phyloP scores from a whole-genome alignment of 2,888 invertebrate species.

The Leptothorax acervorum region DNA sequence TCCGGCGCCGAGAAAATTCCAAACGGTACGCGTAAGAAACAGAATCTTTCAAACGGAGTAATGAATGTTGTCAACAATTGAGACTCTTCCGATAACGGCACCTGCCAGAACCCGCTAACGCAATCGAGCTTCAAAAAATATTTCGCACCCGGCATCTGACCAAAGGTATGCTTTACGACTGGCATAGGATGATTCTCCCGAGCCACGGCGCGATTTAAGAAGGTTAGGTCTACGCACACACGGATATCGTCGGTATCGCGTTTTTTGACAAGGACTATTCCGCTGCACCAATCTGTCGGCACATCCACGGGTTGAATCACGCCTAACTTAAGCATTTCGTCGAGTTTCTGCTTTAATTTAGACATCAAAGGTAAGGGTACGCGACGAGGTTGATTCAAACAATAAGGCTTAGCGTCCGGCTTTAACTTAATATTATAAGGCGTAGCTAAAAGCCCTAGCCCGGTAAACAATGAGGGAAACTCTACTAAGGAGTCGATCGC shows the following conservation, averaged over 20 bases:
- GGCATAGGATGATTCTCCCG: background rate
- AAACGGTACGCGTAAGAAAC: background rate
- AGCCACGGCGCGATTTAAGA: background rate
- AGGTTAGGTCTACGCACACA: background rate
- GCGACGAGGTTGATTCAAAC: background rate
- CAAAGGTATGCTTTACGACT: background rate
- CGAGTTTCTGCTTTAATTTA: background rate
- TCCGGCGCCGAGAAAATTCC: background rate
- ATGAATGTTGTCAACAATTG: background rate
- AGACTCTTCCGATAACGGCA: background rate
- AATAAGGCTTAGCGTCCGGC: background rate
- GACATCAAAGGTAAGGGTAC: background rate
- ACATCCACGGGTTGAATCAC: background rate
- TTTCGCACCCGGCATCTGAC: background rate
- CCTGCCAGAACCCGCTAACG: background rate
- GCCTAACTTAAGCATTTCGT: background rate
- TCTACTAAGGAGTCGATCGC: background rate
- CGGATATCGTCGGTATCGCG: background rate
- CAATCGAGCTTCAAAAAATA: background rate
- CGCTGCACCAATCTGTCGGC: background rate
- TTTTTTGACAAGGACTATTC: background rate
- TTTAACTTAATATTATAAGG: background rate
- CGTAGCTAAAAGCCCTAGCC: background rate
- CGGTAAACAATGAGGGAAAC: background rate
- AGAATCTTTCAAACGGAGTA: background rate